Percentiles rank a stretch among this genome's conserved stretches.
Evolutionary conservation across 2,888 invertebrate species (phyloP).

Genomic region (Mylabris sibirica): DNA sequence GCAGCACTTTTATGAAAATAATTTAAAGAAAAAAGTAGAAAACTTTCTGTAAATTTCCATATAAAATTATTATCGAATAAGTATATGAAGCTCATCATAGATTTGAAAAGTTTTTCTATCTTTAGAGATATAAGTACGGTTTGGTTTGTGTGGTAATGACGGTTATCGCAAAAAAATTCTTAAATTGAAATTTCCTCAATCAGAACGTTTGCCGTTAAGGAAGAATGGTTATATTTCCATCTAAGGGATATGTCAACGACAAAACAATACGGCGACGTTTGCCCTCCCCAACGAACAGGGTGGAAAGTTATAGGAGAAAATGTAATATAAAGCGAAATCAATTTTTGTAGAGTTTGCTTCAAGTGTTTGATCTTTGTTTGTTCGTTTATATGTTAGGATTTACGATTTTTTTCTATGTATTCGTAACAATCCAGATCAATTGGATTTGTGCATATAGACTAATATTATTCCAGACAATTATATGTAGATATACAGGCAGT

Average conservation of each 20-base stretch:
- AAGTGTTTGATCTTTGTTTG: slow-evolving; percentile 11
- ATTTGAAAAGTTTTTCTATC: neutral
- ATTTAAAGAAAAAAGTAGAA: neutral
- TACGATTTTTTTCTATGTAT: neutral
- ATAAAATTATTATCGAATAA: neutral
- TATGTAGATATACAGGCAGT: neutral
- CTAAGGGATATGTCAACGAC: slow-evolving; percentile 3
- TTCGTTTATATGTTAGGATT: neutral
- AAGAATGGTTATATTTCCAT: slow-evolving; percentile 6
- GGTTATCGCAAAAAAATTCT: neutral
- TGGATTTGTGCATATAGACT: neutral
- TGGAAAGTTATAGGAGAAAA: neutral
- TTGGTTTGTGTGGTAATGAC: neutral
- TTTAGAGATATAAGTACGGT: neutral
- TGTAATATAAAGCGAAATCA: neutral
- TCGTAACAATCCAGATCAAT: neutral
- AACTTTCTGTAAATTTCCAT: neutral
- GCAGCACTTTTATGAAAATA: neutral
- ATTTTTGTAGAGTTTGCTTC: neutral
- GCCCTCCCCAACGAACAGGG: neutral
- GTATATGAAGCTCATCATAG: neutral
- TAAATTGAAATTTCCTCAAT: neutral
- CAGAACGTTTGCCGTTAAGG: neutral
- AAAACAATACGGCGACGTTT: slow-evolving; percentile 5
- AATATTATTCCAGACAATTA: slow-evolving; percentile 9